phyloP scores from a whole-genome alignment of 2,797 vertebrate species.

The Ctenopoma kingsleyae region DNA sequence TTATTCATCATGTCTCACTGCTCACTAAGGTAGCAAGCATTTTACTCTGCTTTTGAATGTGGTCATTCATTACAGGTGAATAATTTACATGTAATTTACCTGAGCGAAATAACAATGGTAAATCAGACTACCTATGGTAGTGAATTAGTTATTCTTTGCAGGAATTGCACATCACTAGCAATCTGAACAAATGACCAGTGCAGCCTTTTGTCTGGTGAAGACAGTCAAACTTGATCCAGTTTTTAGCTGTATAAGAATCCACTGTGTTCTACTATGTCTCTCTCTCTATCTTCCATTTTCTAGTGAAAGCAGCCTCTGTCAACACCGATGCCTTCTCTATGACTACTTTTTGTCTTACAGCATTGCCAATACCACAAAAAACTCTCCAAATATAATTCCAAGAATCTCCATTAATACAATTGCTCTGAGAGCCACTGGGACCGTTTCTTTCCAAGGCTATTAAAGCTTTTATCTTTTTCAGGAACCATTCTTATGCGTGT shows the following conservation, averaged over 20 bases:
- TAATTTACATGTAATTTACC: too few species aligned
- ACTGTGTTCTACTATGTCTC: constrained; percentile 38
- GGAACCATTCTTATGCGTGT: constrained; percentile 5
- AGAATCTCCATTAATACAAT: constrained; percentile 5
- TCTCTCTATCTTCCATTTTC: constrained; percentile 56
- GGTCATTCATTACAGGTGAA: too few species aligned
- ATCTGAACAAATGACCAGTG: neutral
- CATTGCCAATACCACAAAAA: neutral
- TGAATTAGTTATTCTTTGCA: neutral
- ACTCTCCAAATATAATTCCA: neutral
- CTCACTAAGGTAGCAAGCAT: too few species aligned
- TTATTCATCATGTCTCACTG: too few species aligned
- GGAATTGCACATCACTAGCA: neutral
- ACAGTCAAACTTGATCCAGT: neutral
- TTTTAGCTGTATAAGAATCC: constrained; percentile 24
- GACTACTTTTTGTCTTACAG: neutral
- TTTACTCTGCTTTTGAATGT: too few species aligned
- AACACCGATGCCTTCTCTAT: neutral
- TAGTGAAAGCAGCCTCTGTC: constrained; percentile 60
- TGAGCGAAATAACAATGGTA: neutral
- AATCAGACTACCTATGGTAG: neutral
- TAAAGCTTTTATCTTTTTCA: neutral
- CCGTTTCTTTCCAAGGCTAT: constrained; percentile 15
- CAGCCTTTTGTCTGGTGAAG: neutral
- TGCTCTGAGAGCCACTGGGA: neutral